Conservation (phyloP, 2,797 vertebrate species). For the Scleropages formosus region DNA sequence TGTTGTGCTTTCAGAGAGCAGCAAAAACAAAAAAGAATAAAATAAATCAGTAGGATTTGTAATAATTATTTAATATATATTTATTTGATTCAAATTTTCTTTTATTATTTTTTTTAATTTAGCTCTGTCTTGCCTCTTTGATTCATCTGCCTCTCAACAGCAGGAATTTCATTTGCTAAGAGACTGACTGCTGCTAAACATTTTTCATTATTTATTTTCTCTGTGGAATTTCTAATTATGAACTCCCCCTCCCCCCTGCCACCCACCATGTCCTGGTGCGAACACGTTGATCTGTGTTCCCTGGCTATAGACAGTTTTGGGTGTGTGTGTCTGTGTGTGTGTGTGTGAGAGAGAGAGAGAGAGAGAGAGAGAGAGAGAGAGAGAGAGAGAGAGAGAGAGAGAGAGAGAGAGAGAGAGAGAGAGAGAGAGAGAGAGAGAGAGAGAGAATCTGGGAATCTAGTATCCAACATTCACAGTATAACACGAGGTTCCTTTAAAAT, state of each 20-base stretch:
- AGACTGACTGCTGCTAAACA: neutral
- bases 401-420: too few species aligned
- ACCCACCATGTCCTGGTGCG: neutral
- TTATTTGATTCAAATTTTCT: too few species aligned
- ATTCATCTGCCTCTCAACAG: neutral
- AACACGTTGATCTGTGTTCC: conserved; percentile 44
- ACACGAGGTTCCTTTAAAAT: conserved; percentile 25
- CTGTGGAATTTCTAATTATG: neutral
- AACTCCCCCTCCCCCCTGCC: neutral
- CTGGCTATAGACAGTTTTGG: conserved; percentile 52
- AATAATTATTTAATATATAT: too few species aligned
- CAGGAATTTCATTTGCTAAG: neutral
- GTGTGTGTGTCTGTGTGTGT: conserved; percentile 50
- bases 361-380: too few species aligned
- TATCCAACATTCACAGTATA: too few species aligned
- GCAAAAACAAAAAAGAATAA: too few species aligned
- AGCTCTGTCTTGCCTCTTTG: conserved; percentile 1
- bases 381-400: too few species aligned
- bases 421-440: too few species aligned
- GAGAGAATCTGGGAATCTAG: too few species aligned
- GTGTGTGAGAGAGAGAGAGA: too few species aligned
- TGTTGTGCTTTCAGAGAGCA: too few species aligned
- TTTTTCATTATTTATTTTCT: neutral
- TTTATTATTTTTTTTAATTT: neutral
- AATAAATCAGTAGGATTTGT: too few species aligned